phyloP scores from a whole-genome alignment of 2,888 invertebrate genomes.

The Drosophila cracens region DNA sequence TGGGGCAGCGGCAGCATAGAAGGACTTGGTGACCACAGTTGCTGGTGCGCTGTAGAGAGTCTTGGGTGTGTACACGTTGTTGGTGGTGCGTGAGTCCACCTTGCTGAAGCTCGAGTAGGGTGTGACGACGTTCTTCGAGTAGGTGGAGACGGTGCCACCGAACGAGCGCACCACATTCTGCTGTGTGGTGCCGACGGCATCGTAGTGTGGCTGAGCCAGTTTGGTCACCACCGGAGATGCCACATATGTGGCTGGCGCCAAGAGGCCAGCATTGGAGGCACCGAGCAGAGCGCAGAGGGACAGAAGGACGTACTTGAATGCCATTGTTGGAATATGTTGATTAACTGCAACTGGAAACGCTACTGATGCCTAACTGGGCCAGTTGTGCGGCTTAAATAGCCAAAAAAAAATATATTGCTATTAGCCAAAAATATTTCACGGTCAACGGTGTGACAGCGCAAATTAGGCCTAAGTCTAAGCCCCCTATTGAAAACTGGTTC shows the following conservation, averaged over 20 bases:
- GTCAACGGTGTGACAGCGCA: slow-evolving; percentile 63
- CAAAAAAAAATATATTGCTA: slow-evolving; percentile 10
- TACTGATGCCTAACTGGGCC: slow-evolving; percentile 62
- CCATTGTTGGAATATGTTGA: slow-evolving; percentile 65
- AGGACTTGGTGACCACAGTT: slow-evolving; percentile 75
- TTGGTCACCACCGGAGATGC: slow-evolving; percentile 70
- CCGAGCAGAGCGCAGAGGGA: slow-evolving; percentile 87
- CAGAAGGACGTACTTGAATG: slow-evolving; percentile 86
- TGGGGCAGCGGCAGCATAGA: slow-evolving; percentile 58
- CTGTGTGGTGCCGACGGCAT: slow-evolving; percentile 85
- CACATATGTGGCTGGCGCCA: slow-evolving; percentile 78
- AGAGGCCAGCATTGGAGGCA: slow-evolving; percentile 87
- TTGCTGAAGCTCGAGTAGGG: slow-evolving; percentile 88
- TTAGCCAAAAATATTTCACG: slow-evolving; percentile 68
- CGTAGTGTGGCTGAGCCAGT: slow-evolving; percentile 80
- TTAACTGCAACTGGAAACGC: slow-evolving; percentile 45
- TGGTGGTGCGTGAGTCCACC: slow-evolving; percentile 86
- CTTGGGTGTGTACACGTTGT: slow-evolving; percentile 86
- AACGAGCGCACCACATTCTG: slow-evolving; percentile 87
- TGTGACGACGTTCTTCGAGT: slow-evolving; percentile 87
- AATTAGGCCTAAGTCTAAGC: slow-evolving; percentile 67
- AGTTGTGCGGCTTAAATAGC: slow-evolving; percentile 61
- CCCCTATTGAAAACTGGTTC: slow-evolving; percentile 63
- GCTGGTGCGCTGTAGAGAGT: slow-evolving; percentile 75
- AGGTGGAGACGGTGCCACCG: slow-evolving; percentile 86